Evolutionary conservation across 2,888 invertebrate species (phyloP), one percentile per base, ranked within the genome.

Genomic region (Archips xylosteana): DNA sequence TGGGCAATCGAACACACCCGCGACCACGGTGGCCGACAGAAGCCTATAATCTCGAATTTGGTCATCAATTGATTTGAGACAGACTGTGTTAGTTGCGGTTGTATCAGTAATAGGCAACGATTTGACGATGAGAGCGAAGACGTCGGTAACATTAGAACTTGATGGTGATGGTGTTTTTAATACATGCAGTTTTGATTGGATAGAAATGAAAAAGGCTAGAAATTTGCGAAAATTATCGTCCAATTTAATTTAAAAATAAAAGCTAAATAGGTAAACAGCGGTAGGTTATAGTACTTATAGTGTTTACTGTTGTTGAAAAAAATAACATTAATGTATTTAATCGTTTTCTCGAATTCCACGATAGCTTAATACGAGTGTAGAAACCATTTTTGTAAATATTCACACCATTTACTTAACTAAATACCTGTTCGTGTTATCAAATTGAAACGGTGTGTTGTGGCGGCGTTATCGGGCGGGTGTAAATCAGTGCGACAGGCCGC

Each of bases 401-500:
- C 49, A 64, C 73, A 68, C 72, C 68, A 73, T 63, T 73, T 59
- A 23, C 23, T 23, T 0, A 23, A 23, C 23, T 23, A 59, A 74
- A 70, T 65, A 65, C 45, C 59, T 45, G 70, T 42, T 61, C 69
- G 65, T 49, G 64, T 74, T 70, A 70, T 74, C 69, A 70, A 57
- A 57, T 67, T 67, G 54, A 67, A 67, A 57, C 66, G 42, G 42
- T 39, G 66, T 70, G 74, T 68, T 69, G 69, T 45, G 57, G 64
- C 54, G 74, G 51, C 70, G 73, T 91, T 91, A 92, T 92, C 92
- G 86, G 78, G 76, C 75, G 79, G 75, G 79, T 84, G 87, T 92
- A 92, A 92, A 92, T 93, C 91, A 91, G 83, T 85, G 82, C 85
- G 92, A 92, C 92, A 89, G 89, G 85, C 82, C 85, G 86, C 89